Base-by-base conservation (phyloP, 2,797 vertebrate genomes). In the Chlorospingus semifuscus region DNA sequence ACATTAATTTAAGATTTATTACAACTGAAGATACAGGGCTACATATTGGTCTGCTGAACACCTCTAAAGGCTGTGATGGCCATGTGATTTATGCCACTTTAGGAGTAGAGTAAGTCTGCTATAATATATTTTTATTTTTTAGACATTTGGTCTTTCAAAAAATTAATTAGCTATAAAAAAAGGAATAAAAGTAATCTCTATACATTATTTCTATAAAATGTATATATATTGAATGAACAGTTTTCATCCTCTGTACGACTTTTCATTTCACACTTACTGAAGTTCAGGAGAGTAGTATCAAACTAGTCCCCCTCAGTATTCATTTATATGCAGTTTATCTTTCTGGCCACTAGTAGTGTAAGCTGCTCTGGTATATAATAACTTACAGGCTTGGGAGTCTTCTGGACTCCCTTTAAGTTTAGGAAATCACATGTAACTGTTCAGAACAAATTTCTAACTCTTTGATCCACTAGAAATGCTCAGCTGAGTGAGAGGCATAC, bases 1-100 rank as follows among this genome's bases (percentile, higher is more conserved):
- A 71, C 32, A 34, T 47, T 84, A 92, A 87, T 74, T 89, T 77
- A 71, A 85, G 85, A 77, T 64, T 89, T 93, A 89, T 64, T 83
- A 46, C 63, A 70, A 46, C 3, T 66, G 74, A 79, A 86, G 52
- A 44, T 39, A 76, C 3, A 41, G 32, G 27, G 19, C 50, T 86
- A 82, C 27, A 44, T 66, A 68, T 6, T 70, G 72, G 27, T 72
- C 83, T 91, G 61, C 29, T 12, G 19, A 81, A 41, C 22, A 81
- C 20, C 72, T 76, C 57, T 46, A 41, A 91, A 85, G 37, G 15
- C 61, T 83, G 7, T 29, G 50, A 71, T 44, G 57, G 50, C 85
- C 82, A 30, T 26, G 18, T 64, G n/a, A 85, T 87, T 92, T 85
- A 83, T 55, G 21, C 12, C 46, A 3, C 39, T 91, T 87, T 50